Evolutionary conservation across 2,888 invertebrate genomes (phyloP).

Genomic region (Drosophila antonietae): DNA sequence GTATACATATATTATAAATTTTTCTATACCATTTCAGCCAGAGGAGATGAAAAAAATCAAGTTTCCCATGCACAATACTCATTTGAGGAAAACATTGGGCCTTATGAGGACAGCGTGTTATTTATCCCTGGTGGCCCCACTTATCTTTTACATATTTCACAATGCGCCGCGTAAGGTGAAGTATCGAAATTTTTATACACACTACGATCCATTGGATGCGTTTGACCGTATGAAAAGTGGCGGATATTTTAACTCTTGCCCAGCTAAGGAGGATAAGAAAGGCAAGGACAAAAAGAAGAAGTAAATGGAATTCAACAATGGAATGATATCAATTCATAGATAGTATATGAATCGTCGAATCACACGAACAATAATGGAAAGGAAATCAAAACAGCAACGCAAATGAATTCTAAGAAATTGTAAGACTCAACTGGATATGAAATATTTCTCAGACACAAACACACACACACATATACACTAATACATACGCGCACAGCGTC

Average conservation of each 20-base stretch:
- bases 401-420: conserved; percentile 44
- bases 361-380: conserved; percentile 24
- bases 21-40: conserved; percentile 3
- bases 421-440: conserved; percentile 8
- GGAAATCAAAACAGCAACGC: conserved; percentile 24
- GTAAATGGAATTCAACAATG: background rate
- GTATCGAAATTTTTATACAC: conserved; percentile 54
- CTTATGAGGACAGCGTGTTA: conserved; percentile 40
- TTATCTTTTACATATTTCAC: conserved; percentile 16
- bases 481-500: background rate
- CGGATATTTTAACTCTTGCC: conserved; percentile 35
- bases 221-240: conserved; percentile 65
- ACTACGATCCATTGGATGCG: conserved; percentile 59
- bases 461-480: background rate
- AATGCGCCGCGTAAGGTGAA: conserved; percentile 35
- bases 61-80: conserved; percentile 63
- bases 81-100: conserved; percentile 28
- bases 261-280: conserved; percentile 23
- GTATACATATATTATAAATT: background rate
- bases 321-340: conserved; percentile 1
- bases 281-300: conserved; percentile 4
- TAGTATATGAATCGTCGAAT: background rate
- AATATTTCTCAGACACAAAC: background rate
- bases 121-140: conserved; percentile 29
- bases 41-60: conserved; percentile 53